phyloP scores from a whole-genome alignment of 2,888 invertebrate species.

The Polydrusus pterygomalis region DNA sequence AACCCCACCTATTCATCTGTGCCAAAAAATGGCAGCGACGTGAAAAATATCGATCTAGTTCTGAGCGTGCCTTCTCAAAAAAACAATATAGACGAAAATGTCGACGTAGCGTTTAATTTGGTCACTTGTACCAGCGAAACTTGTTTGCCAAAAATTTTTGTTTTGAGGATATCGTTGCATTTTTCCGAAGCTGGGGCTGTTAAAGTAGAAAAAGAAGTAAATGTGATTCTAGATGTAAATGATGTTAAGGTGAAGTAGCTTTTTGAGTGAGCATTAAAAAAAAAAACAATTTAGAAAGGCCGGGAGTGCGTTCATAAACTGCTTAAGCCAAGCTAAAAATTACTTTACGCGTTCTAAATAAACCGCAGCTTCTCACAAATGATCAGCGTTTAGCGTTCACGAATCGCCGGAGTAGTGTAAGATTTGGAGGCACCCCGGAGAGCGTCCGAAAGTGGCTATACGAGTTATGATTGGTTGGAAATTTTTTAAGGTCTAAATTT shows the following conservation, averaged over 20 bases:
- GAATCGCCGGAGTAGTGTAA: no score
- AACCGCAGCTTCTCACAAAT: no score
- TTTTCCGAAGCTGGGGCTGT: slow-evolving; percentile 39
- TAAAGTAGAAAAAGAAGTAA: slow-evolving; percentile 50
- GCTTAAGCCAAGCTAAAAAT: no score
- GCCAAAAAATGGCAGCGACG: slow-evolving; percentile 64
- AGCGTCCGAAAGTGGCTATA: no score
- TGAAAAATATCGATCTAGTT: slow-evolving; percentile 65
- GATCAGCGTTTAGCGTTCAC: no score
- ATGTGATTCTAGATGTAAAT: slow-evolving; percentile 48
- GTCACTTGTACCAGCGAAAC: slow-evolving; percentile 67
- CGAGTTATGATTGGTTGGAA: no score
- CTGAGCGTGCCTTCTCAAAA: slow-evolving; percentile 63
- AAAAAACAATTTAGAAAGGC: background rate
- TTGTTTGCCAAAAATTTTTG: slow-evolving; percentile 68
- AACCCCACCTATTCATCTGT: slow-evolving; percentile 67
- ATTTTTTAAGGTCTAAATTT: no score
- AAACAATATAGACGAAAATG: slow-evolving; percentile 49
- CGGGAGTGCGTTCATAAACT: no score
- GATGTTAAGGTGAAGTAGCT: slow-evolving; percentile 25
- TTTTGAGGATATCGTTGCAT: slow-evolving; percentile 63
- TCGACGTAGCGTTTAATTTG: slow-evolving; percentile 67
- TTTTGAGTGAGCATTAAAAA: background rate
- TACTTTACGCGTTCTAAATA: no score
- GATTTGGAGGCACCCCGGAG: no score